Percentiles rank a stretch among this genome's conserved stretches.
Conservation (phyloP, 2,888 invertebrate species). For the Folsomia candida region DNA sequence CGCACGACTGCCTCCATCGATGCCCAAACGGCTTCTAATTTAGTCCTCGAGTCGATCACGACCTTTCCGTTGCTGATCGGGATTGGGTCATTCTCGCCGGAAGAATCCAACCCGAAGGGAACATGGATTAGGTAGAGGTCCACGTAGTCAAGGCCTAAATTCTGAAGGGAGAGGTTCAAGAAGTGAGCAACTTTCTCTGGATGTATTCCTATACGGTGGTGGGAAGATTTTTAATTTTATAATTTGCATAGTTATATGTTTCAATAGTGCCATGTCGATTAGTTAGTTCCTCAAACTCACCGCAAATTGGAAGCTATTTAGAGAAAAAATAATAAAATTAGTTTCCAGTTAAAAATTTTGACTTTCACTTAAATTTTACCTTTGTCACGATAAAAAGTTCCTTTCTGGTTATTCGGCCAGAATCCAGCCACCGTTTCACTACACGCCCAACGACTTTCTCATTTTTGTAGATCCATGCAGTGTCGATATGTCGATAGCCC, state of each 20-base stretch:
- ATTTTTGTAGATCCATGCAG: conserved; percentile 67
- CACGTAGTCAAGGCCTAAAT: conserved; percentile 72
- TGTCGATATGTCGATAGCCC: conserved; percentile 81
- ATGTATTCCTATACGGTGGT: no score
- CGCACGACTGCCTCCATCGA: conserved; percentile 67
- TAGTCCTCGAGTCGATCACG: conserved; percentile 51
- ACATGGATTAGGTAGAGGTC: conserved; percentile 79
- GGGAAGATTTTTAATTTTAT: no score
- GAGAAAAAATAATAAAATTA: no score
- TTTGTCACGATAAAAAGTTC: conserved; percentile 84
- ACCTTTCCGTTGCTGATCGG: conserved; percentile 62
- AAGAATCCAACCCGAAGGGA: conserved; percentile 68
- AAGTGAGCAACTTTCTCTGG: conserved; percentile 67
- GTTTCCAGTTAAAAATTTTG: no score
- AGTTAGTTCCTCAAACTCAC: no score
- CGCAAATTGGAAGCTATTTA: conserved; percentile 56
- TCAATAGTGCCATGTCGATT: no score
- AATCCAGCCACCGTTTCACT: conserved; percentile 68
- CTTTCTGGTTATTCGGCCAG: conserved; percentile 67
- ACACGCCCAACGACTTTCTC: conserved; percentile 73
- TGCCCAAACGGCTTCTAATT: conserved; percentile 71
- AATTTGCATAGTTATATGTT: no score
- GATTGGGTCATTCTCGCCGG: conserved; percentile 63
- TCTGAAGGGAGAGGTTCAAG: conserved; percentile 66
- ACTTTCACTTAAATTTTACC: no score